Conservation (phyloP, 2,113 vertebrate genomes). For the Orycteropus afer region DNA sequence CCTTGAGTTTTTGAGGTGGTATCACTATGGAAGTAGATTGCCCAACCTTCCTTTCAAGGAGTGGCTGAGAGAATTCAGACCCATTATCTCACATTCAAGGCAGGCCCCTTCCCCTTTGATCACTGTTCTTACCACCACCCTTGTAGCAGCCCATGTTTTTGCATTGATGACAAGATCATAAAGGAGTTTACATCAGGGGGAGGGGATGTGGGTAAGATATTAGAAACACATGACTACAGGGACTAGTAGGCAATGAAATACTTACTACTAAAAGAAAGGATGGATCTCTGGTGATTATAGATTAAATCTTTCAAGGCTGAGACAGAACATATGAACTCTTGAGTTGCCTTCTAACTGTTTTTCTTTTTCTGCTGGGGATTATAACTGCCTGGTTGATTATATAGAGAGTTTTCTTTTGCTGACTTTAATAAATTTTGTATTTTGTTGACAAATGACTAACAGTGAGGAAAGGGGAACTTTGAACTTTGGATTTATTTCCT, state of each 20-base stretch:
- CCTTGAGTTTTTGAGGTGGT: too few species aligned
- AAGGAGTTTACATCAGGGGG: not conserved
- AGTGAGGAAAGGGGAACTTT: slow-evolving; percentile 6
- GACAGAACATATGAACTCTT: not conserved
- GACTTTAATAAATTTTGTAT: not conserved
- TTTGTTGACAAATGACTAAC: slow-evolving; percentile 25
- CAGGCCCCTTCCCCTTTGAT: not conserved
- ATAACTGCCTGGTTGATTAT: not conserved
- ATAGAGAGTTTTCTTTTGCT: slow-evolving; percentile 45
- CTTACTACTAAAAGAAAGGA: not conserved
- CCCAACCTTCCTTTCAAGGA: too few species aligned
- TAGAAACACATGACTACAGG: not conserved
- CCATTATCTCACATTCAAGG: not conserved
- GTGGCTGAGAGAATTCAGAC: not conserved
- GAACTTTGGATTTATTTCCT: slow-evolving; percentile 30
- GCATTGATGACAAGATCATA: not conserved
- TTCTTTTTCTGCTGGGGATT: not conserved
- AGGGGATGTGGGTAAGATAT: not conserved
- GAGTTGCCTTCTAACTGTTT: not conserved
- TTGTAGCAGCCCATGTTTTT: not conserved
- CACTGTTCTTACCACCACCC: not conserved
- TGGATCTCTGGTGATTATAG: not conserved
- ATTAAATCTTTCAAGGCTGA: not conserved
- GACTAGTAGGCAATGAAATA: not conserved
- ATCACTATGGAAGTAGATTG: too few species aligned